Conservation (phyloP, 2,888 invertebrate genomes). For the Chrysodeixis includens region DNA sequence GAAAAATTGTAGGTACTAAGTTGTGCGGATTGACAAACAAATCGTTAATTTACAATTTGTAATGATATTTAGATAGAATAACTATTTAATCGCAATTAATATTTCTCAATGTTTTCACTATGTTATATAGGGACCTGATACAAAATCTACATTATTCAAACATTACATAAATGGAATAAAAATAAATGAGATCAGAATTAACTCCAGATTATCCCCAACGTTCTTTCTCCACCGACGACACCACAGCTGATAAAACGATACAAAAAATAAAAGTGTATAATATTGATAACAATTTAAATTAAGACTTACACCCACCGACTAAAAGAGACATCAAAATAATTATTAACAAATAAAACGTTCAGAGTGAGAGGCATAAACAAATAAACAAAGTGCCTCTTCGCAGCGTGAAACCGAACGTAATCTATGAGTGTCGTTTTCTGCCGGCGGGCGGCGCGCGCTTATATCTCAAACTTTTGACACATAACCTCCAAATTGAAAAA, state of each 20-base stretch:
- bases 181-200: too few species aligned
- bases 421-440: conserved; percentile 77
- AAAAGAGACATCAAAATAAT: conserved; percentile 66
- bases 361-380: conserved; percentile 70
- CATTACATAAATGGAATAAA: too few species aligned
- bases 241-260: neutral
- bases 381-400: conserved; percentile 79
- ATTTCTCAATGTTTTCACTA: too few species aligned
- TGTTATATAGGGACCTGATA: too few species aligned
- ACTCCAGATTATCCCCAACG: neutral
- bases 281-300: conserved; percentile 37
- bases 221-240: neutral
- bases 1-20: too few species aligned
- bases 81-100: too few species aligned
- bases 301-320: conserved; percentile 43
- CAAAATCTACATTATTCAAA: too few species aligned
- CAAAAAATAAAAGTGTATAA: neutral
- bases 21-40: too few species aligned
- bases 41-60: too few species aligned
- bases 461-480: conserved; percentile 77
- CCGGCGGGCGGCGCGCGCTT: conserved; percentile 73
- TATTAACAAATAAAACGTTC: conserved; percentile 63
- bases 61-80: too few species aligned
- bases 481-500: conserved; percentile 67
- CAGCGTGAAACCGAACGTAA: conserved; percentile 82